These are phyloP conservation scores for Druon quercuslanigerum DNA, from an alignment of 1,140 invertebrate genomes.

Conservation along the genomic window DNA sequence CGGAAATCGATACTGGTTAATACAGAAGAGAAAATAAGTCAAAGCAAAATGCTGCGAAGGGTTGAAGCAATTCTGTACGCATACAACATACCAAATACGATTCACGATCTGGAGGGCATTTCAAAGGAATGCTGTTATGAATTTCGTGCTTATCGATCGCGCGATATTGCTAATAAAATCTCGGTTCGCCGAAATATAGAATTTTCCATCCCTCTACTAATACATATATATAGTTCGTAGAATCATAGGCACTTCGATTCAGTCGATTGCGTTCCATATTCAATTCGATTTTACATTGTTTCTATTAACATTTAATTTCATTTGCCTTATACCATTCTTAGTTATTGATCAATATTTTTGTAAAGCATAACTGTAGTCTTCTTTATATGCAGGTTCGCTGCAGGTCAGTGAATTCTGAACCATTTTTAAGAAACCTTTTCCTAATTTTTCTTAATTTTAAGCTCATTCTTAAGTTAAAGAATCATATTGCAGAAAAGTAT, in stretches of 20 bases:
- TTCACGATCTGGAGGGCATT: constrained; percentile 37
- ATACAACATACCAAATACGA: constrained; percentile 36
- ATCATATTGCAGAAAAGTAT: no score
- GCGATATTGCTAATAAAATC: constrained; percentile 60
- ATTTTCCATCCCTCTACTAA: background rate
- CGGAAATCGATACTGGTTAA: no score
- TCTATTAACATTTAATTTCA: no score
- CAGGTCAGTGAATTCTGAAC: no score
- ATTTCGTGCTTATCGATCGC: constrained; percentile 60
- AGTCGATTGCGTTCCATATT: constrained; percentile 10
- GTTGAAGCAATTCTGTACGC: background rate
- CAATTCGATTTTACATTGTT: constrained; percentile 3
- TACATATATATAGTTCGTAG: background rate
- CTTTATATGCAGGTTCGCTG: no score
- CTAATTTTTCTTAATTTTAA: no score
- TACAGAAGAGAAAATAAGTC: no score
- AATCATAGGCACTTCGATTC: constrained; percentile 17
- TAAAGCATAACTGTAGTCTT: no score
- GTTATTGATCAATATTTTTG: no score
- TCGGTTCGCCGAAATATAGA: constrained; percentile 7
- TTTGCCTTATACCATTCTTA: no score
- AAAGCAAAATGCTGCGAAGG: background rate
- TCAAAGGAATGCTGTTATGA: constrained; percentile 51
- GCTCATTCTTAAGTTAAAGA: no score
- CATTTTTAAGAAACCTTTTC: no score